phyloP scores from a whole-genome alignment of 2,888 invertebrate species.

The Leptopilina syphax region DNA sequence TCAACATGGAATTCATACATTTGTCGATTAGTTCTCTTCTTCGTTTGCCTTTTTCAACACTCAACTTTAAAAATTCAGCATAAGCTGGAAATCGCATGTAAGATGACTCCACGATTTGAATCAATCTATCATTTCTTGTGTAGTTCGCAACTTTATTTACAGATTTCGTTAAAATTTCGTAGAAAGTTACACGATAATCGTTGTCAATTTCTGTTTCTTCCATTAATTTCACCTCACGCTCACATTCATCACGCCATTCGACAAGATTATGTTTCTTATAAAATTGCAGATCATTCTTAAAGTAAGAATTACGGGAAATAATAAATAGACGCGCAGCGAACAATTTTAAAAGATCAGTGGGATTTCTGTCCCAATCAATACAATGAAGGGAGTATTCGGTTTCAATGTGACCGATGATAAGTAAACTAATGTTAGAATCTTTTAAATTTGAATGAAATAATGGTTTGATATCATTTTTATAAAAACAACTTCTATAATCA shows the following conservation, averaged over 20 bases:
- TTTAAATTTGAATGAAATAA: no score
- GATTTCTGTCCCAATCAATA: background rate
- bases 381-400: no score
- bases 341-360: background rate
- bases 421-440: background rate
- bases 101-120: background rate
- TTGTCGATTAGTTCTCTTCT: background rate
- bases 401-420: background rate
- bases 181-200: background rate
- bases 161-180: background rate
- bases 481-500: background rate
- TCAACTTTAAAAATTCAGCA: background rate
- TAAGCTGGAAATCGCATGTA: background rate
- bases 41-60: background rate
- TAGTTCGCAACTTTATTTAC: background rate
- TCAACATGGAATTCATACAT: no score
- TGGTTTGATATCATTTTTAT: no score
- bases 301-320: background rate
- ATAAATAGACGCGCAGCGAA: background rate
- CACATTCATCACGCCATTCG: no score
- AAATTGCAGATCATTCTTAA: background rate
- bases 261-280: no score
- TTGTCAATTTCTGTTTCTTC: background rate
- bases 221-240: background rate
- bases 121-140: background rate